phyloP scores from a whole-genome alignment of 2,888 invertebrate genomes.

The Papilio protenor region DNA sequence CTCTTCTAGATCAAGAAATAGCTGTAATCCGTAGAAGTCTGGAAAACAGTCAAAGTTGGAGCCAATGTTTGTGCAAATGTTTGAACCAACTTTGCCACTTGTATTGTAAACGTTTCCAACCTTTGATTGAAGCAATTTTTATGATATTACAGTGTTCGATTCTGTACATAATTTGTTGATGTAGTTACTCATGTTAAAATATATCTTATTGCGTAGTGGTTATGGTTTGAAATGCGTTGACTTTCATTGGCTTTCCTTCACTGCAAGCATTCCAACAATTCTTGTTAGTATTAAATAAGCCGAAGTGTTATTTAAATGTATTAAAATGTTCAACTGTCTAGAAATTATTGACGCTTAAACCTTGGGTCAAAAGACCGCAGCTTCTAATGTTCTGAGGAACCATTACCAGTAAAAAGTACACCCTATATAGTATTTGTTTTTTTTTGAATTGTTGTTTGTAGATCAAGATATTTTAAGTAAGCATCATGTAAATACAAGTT shows the following conservation, averaged over 20 bases:
- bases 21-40: conserved; percentile 53
- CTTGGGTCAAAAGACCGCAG: conserved; percentile 16
- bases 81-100: conserved; percentile 37
- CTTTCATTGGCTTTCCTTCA: conserved; percentile 50
- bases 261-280: conserved; percentile 76
- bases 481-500: conserved; percentile 83
- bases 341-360: not conserved
- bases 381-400: conserved; percentile 51
- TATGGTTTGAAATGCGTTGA: conserved; percentile 53
- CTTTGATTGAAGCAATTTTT: conserved; percentile 65
- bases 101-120: conserved; percentile 32
- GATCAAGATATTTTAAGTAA: conserved; percentile 75
- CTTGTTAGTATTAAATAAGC: conserved; percentile 40
- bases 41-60: conserved; percentile 49
- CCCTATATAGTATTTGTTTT: conserved; percentile 66
- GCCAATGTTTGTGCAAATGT: conserved; percentile 35
- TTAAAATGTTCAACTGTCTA: conserved; percentile 6
- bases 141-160: conserved; percentile 76
- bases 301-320: conserved; percentile 27
- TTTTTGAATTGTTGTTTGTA: conserved; percentile 76
- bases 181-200: conserved; percentile 48
- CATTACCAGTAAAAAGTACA: conserved; percentile 74
- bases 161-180: conserved; percentile 75
- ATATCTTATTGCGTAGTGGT: conserved; percentile 48
- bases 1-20: conserved; percentile 87